Evolutionary conservation across 2,888 invertebrate genomes (phyloP).

Genomic region (Ophioninae sp.): DNA sequence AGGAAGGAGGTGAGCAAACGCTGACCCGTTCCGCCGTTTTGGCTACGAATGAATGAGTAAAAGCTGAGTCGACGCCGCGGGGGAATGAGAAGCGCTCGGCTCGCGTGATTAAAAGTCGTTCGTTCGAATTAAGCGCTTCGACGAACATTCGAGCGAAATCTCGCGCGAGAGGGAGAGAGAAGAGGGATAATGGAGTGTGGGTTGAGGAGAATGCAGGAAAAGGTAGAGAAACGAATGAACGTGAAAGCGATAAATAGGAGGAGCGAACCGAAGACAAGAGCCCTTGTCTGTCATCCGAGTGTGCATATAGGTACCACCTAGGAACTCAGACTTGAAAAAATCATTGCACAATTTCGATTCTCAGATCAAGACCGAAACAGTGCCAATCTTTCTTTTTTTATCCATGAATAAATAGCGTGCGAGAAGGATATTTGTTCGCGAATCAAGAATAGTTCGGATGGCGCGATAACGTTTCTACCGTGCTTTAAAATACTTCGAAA

Average conservation of each 20-base stretch:
- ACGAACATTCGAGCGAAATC: constrained; percentile 45
- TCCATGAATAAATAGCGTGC: constrained; percentile 14
- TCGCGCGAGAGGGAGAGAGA: constrained; percentile 21
- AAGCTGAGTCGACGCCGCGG: constrained; percentile 50
- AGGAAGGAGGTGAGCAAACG: constrained; percentile 30
- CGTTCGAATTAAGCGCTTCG: constrained; percentile 63
- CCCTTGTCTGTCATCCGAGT: constrained; percentile 14
- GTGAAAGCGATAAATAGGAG: constrained; percentile 58
- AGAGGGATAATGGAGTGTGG: constrained; percentile 27
- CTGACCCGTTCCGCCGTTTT: constrained; percentile 37
- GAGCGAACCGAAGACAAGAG: constrained; percentile 27
- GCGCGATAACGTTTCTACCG: constrained; percentile 3
- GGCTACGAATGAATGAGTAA: constrained; percentile 50
- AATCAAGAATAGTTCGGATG: constrained; percentile 10
- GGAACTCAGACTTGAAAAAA: constrained; percentile 20
- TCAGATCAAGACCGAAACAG: not conserved
- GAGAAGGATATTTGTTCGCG: constrained; percentile 29
- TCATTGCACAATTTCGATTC: constrained; percentile 17
- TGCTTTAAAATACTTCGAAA: not conserved
- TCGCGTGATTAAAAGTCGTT: constrained; percentile 65
- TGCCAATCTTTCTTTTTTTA: constrained; percentile 27
- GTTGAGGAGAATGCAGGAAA: constrained; percentile 39
- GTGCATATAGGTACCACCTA: constrained; percentile 1
- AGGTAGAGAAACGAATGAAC: constrained; percentile 43
- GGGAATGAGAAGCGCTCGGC: constrained; percentile 47